Percentiles rank a stretch among this genome's conserved stretches.
Evolutionary conservation across 2,888 invertebrate species (phyloP).

Genomic region (Trichacis sp.): DNA sequence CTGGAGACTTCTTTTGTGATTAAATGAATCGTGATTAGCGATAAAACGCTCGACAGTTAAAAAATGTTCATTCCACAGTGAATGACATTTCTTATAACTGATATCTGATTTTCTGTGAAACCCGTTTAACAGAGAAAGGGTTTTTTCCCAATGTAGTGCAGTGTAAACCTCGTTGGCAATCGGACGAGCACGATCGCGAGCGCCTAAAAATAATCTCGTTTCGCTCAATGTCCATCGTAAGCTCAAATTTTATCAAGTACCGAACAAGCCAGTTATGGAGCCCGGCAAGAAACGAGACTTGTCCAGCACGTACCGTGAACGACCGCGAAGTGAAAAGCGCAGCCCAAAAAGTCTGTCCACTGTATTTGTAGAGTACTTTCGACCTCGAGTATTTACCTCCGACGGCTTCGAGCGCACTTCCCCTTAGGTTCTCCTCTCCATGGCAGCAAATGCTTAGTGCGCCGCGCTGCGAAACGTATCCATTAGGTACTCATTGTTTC

Average conservation of each 20-base stretch:
- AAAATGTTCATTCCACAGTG: too few relatives aligned
- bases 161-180: slow-evolving; percentile 11
- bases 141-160: too few relatives aligned
- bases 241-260: slow-evolving; percentile 44
- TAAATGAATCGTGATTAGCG: too few relatives aligned
- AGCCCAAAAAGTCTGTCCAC: slow-evolving; percentile 16
- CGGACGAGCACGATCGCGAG: slow-evolving; percentile 19
- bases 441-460: slow-evolving; percentile 41
- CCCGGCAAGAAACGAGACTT: slow-evolving; percentile 29
- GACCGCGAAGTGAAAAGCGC: slow-evolving; percentile 24
- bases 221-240: slow-evolving; percentile 26
- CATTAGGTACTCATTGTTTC: slow-evolving; percentile 44
- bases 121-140: too few relatives aligned
- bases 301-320: slow-evolving; percentile 23
- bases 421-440: slow-evolving; percentile 25
- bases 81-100: too few relatives aligned
- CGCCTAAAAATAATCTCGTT: slow-evolving; percentile 42
- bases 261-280: slow-evolving; percentile 42
- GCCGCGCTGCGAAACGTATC: slow-evolving; percentile 37
- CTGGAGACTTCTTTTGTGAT: too few relatives aligned
- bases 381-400: slow-evolving; percentile 46
- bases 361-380: slow-evolving; percentile 44
- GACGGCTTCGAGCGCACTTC: slow-evolving; percentile 21
- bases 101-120: too few relatives aligned
- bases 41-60: too few relatives aligned